Base-by-base conservation (phyloP, 2,113 vertebrate genomes). In the Rissa tridactyla region DNA sequence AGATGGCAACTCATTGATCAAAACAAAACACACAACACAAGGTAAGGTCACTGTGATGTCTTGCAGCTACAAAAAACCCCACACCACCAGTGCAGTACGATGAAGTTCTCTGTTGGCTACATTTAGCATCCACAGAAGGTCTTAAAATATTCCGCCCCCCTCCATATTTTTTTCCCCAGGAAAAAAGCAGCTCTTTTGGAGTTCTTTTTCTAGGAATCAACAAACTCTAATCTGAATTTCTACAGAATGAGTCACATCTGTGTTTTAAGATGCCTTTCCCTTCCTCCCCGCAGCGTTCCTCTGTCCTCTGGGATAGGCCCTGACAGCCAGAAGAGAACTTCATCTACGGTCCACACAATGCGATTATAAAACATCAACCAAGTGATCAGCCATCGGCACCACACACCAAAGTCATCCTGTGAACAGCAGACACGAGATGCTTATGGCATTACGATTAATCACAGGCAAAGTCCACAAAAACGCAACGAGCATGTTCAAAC, bases 241-340 rank as follows among this genome's bases (percentile, higher is more conserved):
- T 95, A 81, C 57, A 83, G 42, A 58, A 86, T 88, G 82, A 97
- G 88, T 95, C 92, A 95, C 82, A 90, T 88, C 70, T 93, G 49
- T 82, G 82, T 86, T 93, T 83, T 90, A 90, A 81, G 87, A 94
- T 55, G 91, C 75, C 68, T 91, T 90, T 94, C 88, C 94, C 93
- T 82, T 54, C 77, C 92, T 86, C 82, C 66, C 73, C 85, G 86
- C 79, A 94, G 85, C 47, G 90, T 42, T 70, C 60, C 68, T 77
- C 89, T 20, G 2, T 69, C 77, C 85, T 54, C 57, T 80, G 79
- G 13, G 0, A 79, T 0, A 0, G 61, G 61, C 42, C 66, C 66
- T 87, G 77, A 83, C 90, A 95, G 91, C 93, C 96, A 96, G 94
- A 89, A 91, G 86, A 96, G 86, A 95, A 95, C 95, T 96, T 96